phyloP scores from a whole-genome alignment of 2,797 vertebrate species.

The Chelonia mydas region DNA sequence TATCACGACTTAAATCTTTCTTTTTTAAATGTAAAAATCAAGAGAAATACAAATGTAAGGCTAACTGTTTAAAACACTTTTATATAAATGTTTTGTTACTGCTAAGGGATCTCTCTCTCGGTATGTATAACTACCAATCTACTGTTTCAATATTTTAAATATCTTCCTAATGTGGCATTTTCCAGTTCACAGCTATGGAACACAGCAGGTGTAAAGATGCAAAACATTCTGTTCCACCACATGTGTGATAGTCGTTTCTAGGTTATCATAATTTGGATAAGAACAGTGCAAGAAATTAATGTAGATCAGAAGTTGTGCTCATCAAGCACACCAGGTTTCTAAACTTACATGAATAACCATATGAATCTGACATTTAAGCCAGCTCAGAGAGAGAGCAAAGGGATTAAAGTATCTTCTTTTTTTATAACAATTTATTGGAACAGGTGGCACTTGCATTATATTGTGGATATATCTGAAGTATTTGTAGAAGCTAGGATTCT shows the following conservation, averaged over 20 bases:
- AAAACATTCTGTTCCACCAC: not conserved
- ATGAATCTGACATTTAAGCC: conserved; percentile 3
- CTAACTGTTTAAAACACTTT: not conserved
- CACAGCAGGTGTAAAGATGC: not conserved
- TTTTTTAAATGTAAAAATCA: not conserved
- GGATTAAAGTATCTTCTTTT: conserved; percentile 23
- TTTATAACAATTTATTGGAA: conserved; percentile 34
- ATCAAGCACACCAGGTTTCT: not conserved
- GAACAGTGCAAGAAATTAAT: not conserved
- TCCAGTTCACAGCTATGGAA: not conserved
- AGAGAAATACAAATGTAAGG: not conserved
- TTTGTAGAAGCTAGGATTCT: conserved; percentile 25
- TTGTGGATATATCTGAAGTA: conserved; percentile 14
- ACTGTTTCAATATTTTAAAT: not conserved
- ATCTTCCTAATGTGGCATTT: not conserved
- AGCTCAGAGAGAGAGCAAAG: conserved; percentile 34
- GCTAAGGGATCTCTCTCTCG: not conserved
- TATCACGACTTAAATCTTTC: not conserved
- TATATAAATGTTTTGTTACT: not conserved
- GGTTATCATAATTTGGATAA: not conserved
- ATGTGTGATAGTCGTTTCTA: not conserved
- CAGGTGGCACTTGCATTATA: conserved; percentile 3
- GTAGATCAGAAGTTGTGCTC: not conserved
- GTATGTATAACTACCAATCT: not conserved
- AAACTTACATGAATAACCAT: not conserved